Conservation (phyloP, 2,888 invertebrate species). For the Clivina fossor region DNA sequence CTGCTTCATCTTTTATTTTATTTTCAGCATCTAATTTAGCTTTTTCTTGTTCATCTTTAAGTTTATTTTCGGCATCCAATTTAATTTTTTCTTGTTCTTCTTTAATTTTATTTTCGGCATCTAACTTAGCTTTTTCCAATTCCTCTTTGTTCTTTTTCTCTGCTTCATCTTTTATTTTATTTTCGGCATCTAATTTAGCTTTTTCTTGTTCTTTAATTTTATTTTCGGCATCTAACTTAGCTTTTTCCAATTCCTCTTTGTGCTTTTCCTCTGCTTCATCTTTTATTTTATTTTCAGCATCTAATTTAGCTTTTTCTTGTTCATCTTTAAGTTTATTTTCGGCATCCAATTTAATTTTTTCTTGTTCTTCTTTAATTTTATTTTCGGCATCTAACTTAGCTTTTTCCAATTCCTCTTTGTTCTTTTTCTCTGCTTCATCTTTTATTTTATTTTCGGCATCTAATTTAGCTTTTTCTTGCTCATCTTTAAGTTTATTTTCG, state of each 20-base stretch:
- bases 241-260: constrained; percentile 36
- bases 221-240: constrained; percentile 45
- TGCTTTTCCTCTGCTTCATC: constrained; percentile 35
- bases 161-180: constrained; percentile 31
- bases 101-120: constrained; percentile 34
- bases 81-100: constrained; percentile 33
- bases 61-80: constrained; percentile 35
- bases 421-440: constrained; percentile 31
- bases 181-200: constrained; percentile 29
- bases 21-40: constrained; percentile 28
- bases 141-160: constrained; percentile 34
- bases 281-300: constrained; percentile 38
- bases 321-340: constrained; percentile 37
- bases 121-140: constrained; percentile 35
- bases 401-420: constrained; percentile 25
- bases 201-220: constrained; percentile 33
- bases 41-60: constrained; percentile 31
- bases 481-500: constrained; percentile 33
- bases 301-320: constrained; percentile 35
- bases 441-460: constrained; percentile 36
- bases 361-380: constrained; percentile 19
- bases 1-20: constrained; percentile 30
- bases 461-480: constrained; percentile 35
- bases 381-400: constrained; percentile 27
- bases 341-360: constrained; percentile 26